Conservation (phyloP, 2,113 vertebrate species). For the Rhodinocichla rosea region DNA sequence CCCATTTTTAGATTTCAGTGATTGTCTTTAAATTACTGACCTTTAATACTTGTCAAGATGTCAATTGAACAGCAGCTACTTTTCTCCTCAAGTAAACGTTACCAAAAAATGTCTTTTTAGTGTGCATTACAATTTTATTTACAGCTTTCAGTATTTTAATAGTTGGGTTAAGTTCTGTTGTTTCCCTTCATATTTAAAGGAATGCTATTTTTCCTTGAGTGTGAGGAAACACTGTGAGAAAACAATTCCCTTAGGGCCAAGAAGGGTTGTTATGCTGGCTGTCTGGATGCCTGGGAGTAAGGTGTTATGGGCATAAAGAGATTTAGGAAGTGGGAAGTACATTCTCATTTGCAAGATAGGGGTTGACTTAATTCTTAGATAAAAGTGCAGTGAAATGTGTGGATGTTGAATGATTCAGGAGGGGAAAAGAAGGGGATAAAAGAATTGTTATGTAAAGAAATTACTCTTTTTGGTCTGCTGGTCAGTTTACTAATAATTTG, state of each 20-base stretch:
- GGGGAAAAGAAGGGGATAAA: neutral
- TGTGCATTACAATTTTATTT: neutral
- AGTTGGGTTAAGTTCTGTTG: neutral
- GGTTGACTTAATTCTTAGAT: neutral
- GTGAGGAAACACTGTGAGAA: neutral
- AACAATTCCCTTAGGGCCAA: neutral
- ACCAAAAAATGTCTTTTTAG: neutral
- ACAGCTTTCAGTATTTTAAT: neutral
- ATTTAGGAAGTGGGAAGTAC: neutral
- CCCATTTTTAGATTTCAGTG: neutral
- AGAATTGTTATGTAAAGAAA: neutral
- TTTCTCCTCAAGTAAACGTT: neutral
- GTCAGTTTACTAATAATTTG: neutral
- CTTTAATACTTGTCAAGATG: neutral
- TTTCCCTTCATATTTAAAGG: neutral
- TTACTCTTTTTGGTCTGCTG: neutral
- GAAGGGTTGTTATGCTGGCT: neutral
- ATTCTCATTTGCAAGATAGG: neutral
- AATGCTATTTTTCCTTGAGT: neutral
- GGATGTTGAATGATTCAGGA: neutral
- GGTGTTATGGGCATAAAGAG: neutral
- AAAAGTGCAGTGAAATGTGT: neutral
- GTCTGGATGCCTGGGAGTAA: neutral
- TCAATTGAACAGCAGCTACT: neutral
- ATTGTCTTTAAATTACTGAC: neutral